Base-by-base conservation (phyloP, 2,113 vertebrate species). In the Actenoides lindsayi region DNA sequence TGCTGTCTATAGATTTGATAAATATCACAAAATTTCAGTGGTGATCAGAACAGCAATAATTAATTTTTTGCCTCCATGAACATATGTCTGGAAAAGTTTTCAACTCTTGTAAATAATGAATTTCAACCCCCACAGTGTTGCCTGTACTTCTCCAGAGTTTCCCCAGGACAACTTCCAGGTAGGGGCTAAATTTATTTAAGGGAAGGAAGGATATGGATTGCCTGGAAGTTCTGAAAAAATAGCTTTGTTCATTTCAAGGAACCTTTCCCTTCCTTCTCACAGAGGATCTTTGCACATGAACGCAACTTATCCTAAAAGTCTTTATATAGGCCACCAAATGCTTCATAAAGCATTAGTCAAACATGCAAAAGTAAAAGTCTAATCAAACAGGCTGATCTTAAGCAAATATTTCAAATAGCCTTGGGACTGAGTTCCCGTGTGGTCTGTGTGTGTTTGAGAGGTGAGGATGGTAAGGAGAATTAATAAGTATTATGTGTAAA, bases 381-480 rank as follows among this genome's bases (percentile, higher is more conserved):
- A 93, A 96, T 97, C 93, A 98, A 97, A 84, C 54, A 94, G 70
- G 31, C 20, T 89, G 67, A 82, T 77, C 94, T 94, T 90, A 79
- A 90, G 20, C 53, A 97, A 97, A 96, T 90, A 88, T 88, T 96
- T 94, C 65, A 95, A 89, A 94, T 33, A n/a, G 18, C 39, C 59
- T 94, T 67, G 41, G 60, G 77, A 97, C 71, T 93, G 87, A 96
- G 82, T 48, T 94, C 83, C 57, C 50, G 94, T 90, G 54, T 23
- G 85, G 16, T 41, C 15, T 6, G 0, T 39, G 6, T 78, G 35
- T 79, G 42, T 96, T 94, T 95, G 50, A 83, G 37, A 84, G 28
- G 20, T 65, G 31, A 6, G 33, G 35, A 13, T 70, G 42, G 54
- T 12, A 83, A 88, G 19, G 14, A 11, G 21, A 71, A 83, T 80